Conservation (phyloP, 1,140 invertebrate genomes). For the Nebria ingens region DNA sequence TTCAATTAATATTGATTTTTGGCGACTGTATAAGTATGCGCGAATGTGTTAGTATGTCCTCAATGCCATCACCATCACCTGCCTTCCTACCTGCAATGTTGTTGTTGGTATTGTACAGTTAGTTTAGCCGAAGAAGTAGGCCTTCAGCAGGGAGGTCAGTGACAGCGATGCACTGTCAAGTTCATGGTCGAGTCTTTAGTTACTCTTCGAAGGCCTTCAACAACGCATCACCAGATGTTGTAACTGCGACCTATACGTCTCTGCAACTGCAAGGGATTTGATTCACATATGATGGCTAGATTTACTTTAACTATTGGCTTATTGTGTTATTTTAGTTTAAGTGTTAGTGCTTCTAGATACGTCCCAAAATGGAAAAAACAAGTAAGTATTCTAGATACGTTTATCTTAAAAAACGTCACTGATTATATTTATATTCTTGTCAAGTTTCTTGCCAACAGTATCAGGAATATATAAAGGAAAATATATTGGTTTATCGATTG, state of each 20-base stretch:
- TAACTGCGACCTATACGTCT: neutral
- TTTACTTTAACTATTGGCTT: conserved; percentile 11
- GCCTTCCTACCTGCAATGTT: too few species aligned
- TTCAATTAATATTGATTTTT: too few species aligned
- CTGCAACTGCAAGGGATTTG: neutral
- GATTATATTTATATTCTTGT: conserved; percentile 1
- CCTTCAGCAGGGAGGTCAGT: too few species aligned
- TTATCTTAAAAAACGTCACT: neutral
- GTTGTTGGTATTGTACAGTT: too few species aligned
- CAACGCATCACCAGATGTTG: conserved; percentile 14
- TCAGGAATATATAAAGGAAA: conserved; percentile 10
- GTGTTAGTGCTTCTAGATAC: conserved; percentile 40
- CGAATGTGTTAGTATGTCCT: too few species aligned
- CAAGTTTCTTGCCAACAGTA: too few species aligned
- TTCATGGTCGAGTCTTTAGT: conserved; percentile 20
- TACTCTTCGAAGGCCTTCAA: conserved; percentile 1
- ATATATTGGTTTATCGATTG: neutral
- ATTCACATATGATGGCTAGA: conserved; percentile 12
- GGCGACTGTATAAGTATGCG: too few species aligned
- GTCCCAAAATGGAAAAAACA: conserved; percentile 75
- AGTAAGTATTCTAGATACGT: conserved; percentile 34
- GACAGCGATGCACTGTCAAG: neutral
- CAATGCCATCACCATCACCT: too few species aligned
- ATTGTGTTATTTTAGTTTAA: conserved; percentile 16
- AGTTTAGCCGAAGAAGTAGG: too few species aligned